Base-by-base conservation (phyloP, 2,888 invertebrate species). In the Tortricodes alternella region DNA sequence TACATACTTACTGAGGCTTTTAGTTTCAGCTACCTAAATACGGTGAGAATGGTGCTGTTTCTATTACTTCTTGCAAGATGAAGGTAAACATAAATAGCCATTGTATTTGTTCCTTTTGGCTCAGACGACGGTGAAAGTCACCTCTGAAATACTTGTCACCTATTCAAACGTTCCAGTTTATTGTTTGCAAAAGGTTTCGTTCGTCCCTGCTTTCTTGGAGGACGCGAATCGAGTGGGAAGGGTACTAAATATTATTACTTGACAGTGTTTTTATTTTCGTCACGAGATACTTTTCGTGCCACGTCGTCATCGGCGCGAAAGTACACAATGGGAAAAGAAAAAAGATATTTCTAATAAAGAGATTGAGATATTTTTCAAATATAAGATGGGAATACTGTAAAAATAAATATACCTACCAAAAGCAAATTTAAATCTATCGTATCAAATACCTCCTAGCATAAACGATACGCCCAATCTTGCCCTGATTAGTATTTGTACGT, bases 1-100 rank as follows among this genome's bases (percentile, higher is more conserved):
- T 37, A 21, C 9, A 46, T 27, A 13, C 41, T 34, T 37, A 29
- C 35, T 43, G 49, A 37, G 46, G 64, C 61, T 66, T 74, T 34
- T 32, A 73, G 67, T 71, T 71, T 65, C 66, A 62, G 62, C 67
- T 72, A 71, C 74, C 76, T 73, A 72, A 71, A 73, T 77, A 68
- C 62, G 56, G 58, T 57, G 62, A 62, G 62, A 59, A 66, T 37
- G 55, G 58, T 46, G 53, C 43, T 52, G 52, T 56, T 62, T 24
- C 58, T 55, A 59, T 50, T 61, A 60, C 62, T 63, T 60, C 60
- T 53, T 46, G 18, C 48, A 34, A 27, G 46, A 37, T 32, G 49
- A 52, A 56, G 52, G 50, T 39, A 58, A 59, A 41, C 46, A 23
- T 39, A 46, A 48, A 46, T 60, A 46, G 49, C 61, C 41, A 61